Percentiles rank a stretch among this genome's conserved stretches.
Conservation (phyloP, 2,113 vertebrate genomes). For the Hemiscyllium ocellatum region DNA sequence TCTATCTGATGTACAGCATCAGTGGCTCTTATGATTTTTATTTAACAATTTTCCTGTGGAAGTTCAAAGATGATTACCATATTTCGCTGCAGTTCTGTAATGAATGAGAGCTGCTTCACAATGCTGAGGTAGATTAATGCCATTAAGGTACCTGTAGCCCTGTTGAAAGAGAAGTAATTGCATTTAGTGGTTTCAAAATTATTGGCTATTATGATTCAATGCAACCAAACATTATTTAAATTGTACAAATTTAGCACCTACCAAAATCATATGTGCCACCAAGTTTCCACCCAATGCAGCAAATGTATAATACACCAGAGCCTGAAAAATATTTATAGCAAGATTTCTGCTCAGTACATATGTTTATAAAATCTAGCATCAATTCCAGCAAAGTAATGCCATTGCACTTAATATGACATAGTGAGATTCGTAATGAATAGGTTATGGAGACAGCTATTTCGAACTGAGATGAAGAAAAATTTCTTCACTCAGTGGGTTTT, state of each 20-base stretch:
- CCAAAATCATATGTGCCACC: constrained; percentile 56
- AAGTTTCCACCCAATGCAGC: constrained; percentile 55
- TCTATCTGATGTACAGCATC: too few relatives aligned
- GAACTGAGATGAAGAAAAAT: too few relatives aligned
- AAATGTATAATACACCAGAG: constrained; percentile 55
- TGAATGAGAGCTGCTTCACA: constrained; percentile 53
- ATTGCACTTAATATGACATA: neutral
- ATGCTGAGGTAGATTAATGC: constrained; percentile 54
- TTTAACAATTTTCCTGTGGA: neutral
- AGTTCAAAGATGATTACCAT: constrained; percentile 44
- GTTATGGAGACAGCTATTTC: neutral
- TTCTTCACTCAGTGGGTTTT: too few relatives aligned
- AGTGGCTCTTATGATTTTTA: too few relatives aligned
- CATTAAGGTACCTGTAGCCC: constrained; percentile 54
- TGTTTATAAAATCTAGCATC: neutral
- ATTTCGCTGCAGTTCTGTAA: constrained; percentile 54
- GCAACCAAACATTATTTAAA: constrained; percentile 37
- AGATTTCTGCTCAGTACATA: neutral
- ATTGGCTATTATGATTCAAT: constrained; percentile 30
- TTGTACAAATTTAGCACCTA: constrained; percentile 44
- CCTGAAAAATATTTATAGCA: constrained; percentile 43
- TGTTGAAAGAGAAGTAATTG: constrained; percentile 43
- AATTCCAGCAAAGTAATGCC: neutral
- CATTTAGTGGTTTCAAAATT: constrained; percentile 40
- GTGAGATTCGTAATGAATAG: neutral